These are phyloP conservation scores for Brachypterus glaber DNA, from an alignment of 2,888 invertebrate genomes.

Conservation along the genomic window DNA sequence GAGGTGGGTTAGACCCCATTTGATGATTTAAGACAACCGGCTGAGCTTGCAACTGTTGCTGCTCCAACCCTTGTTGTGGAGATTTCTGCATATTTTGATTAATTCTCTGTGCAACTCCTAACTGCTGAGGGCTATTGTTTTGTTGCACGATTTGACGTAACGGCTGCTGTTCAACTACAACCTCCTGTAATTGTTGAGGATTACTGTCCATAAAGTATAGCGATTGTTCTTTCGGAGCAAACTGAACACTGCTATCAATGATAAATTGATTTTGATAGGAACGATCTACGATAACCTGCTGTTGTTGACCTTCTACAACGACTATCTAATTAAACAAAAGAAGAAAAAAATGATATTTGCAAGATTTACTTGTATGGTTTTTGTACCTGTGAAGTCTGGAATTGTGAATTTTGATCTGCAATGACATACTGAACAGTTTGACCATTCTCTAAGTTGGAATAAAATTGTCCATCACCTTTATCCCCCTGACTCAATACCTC, in stretches of 20 bases:
- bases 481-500: conserved; percentile 52
- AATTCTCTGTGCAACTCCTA: too few relatives aligned
- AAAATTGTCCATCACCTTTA: conserved; percentile 51
- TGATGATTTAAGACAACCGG: conserved; percentile 33
- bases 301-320: conserved; percentile 36
- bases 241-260: background rate
- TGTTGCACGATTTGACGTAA: conserved; percentile 8
- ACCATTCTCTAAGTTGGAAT: conserved; percentile 48
- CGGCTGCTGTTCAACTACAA: conserved; percentile 6
- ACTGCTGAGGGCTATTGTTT: background rate
- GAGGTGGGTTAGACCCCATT: conserved; percentile 14
- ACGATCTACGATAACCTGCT: conserved; percentile 39
- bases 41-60: conserved; percentile 18
- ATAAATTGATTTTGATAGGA: conserved; percentile 29
- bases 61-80: conserved; percentile 10
- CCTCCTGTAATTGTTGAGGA: conserved; percentile 7
- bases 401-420: conserved; percentile 30
- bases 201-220: conserved; percentile 6
- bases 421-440: conserved; percentile 36
- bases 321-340: conserved; percentile 24
- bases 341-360: too few relatives aligned
- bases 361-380: too few relatives aligned
- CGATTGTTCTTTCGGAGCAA: conserved; percentile 2
- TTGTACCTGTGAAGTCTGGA: conserved; percentile 32
- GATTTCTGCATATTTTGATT: background rate